Base-by-base conservation (phyloP, 2,113 vertebrate genomes). In the Brachirus orientalis region DNA sequence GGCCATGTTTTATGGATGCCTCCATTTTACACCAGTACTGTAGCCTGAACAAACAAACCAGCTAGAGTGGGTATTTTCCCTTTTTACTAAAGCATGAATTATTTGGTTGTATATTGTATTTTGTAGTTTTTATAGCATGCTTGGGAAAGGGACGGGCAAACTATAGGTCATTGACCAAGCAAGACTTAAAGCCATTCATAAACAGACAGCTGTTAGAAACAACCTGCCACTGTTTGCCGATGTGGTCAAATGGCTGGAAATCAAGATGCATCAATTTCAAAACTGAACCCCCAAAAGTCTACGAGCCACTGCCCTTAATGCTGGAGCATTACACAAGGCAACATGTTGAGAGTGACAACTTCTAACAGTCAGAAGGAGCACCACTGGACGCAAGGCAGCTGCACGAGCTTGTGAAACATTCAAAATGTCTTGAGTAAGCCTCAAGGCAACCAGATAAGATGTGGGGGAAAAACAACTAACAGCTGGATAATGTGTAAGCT, bases 321-420 rank as follows among this genome's bases (percentile, higher is more conserved):
- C 18, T 10, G 13, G 36, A 57, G 46, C 3, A 8, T 8, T 45
- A 10, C 10, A 55, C 1, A 14, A 16, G 16, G 3, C n/a, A 20
- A 16, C 12, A 18, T 58, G 36, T 72, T 72, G 7, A 46, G 14
- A 48, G 47, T 3, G 44, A 64, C 7, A 10, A 43, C 35, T 19
- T 54, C 20, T 14, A 46, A 50, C 18, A 43, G 35, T 38, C 37
- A 37, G 9, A 80, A 22, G 16, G 50, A 72, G 56, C 45, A 37
- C 45, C 56, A 81, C 58, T 62, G 50, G 36, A 51, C 38, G 35
- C 28, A 51, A 35, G 35, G 53, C n/a, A 63, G 73, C 17, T 33
- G 47, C 35, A 69, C 57, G 59, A 18, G 57, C 22, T 71, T 46
- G 60, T 60, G 18, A 80, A 72, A 57, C 43, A 77, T 71, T 78